Conservation (phyloP, 1,140 invertebrate species). For the Drosophila athabasca region DNA sequence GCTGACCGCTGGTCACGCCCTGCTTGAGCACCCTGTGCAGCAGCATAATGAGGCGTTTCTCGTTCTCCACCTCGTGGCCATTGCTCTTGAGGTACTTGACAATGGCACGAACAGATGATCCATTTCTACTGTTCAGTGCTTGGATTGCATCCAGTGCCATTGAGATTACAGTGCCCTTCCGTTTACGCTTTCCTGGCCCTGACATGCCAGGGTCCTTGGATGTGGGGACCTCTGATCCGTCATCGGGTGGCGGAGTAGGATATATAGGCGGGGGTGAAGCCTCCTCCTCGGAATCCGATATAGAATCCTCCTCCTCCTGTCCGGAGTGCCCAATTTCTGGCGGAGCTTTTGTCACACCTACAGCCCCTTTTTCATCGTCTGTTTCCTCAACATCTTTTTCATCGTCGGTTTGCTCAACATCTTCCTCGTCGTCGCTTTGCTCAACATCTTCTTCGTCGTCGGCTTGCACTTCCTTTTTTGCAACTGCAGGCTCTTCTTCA, state of each 20-base stretch:
- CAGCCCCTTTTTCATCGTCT: not conserved
- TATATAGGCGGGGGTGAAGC: constrained; percentile 3
- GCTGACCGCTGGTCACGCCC: constrained; percentile 18
- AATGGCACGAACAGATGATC: constrained; percentile 52
- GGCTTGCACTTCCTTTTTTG: not conserved
- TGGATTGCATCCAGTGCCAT: constrained; percentile 37
- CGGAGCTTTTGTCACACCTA: too few relatives aligned
- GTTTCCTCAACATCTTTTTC: not conserved
- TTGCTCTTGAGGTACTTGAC: constrained; percentile 34
- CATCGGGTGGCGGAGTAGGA: constrained; percentile 57
- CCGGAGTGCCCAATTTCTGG: too few relatives aligned
- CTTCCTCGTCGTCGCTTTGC: not conserved
- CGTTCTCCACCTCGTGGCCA: constrained; percentile 21
- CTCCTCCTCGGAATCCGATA: not conserved
- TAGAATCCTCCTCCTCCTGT: too few relatives aligned
- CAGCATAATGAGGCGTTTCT: not conserved
- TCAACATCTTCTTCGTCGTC: not conserved
- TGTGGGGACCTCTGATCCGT: constrained; percentile 12
- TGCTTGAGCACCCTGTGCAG: constrained; percentile 32
- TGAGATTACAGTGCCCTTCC: not conserved
- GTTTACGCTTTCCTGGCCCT: too few relatives aligned
- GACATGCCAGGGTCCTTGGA: too few relatives aligned
- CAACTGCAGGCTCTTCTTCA: not conserved
- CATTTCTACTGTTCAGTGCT: constrained; percentile 15
- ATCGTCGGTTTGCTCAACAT: not conserved